Evolutionary conservation across 2,888 invertebrate genomes (phyloP), one percentile per base, ranked within the genome.

Genomic region (Anagyrus pseudococci): DNA sequence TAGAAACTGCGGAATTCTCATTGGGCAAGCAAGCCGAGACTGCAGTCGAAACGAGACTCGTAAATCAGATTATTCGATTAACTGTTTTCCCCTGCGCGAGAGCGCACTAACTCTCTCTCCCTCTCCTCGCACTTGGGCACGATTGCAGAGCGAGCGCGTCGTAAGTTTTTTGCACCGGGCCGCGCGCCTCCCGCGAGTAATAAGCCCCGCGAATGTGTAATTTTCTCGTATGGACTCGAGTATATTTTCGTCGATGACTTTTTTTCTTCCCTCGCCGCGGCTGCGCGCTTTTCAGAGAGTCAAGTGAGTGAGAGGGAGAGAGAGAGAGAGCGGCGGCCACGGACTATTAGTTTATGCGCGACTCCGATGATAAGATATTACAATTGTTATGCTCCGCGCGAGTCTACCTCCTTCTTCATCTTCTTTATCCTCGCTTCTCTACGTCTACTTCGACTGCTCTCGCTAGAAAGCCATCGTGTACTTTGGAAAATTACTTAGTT

Each of bases 11-110:
- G 53, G n/a, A 60, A 54, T 43, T 64, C 59, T 57, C 58, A 57
- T 64, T 64, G 53, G 58, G 52, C 50, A 57, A 48, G 57, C 46
- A 15, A 19, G 17, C 23, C 48, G 19, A 6, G 3, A n/a, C 52
- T 37, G 40, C 10, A 37, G 33, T 37, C 33, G 8, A 37, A 57
- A 63, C 52, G 43, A 47, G 43, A 55, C 62, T 66, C 58, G 62
- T 62, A 66, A 62, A 66, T 66, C 65, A 62, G 56, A 56, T 66
- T 62, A 66, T 66, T 66, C 58, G 65, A 66, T 66, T 66, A 62
- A 62, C 62, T 61, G 54, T 60, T 57, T 64, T 64, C 56, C 48
- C 43, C 3, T 49, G 8, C 43, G 44, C 59, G 46, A 50, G 46
- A 43, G 29, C 23, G 33, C 47, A 10, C 37, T 23, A 46, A 3